These are phyloP conservation scores for Amazona vittata DNA, from an alignment of 2,113 vertebrate genomes.

Conservation along the genomic window DNA sequence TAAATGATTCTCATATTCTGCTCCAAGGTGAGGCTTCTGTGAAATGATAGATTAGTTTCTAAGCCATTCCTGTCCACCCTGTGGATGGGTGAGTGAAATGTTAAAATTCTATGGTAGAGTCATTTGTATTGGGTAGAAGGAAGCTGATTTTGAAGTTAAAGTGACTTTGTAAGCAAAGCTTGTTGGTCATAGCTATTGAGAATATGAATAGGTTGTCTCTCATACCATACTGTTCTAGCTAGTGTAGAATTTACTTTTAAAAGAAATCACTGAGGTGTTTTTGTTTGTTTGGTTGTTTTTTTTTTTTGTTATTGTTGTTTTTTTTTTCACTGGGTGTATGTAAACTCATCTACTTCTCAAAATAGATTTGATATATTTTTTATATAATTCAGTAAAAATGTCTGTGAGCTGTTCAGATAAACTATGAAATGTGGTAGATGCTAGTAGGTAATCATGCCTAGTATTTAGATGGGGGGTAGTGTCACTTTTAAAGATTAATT, in stretches of 20 bases:
- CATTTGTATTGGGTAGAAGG: neutral
- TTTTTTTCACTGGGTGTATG: neutral
- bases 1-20: accelerated
- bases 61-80: neutral
- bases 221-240: neutral
- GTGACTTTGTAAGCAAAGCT: neutral
- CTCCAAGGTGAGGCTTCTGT: neutral
- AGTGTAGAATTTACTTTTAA: neutral
- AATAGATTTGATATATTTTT: constrained; percentile 11
- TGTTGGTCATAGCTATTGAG: neutral
- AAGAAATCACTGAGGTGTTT: neutral
- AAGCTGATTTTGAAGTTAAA: neutral
- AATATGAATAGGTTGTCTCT: neutral
- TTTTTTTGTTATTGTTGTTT: neutral
- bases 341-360: neutral
- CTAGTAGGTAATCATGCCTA: constrained; percentile 37
- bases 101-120: neutral
- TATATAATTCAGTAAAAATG: constrained; percentile 55
- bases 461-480: constrained; percentile 30
- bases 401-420: constrained; percentile 65
- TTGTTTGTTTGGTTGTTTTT: neutral
- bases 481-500: constrained; percentile 33
- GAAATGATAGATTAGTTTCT: neutral
- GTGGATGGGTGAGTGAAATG: neutral
- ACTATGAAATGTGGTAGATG: constrained; percentile 12